Percentiles rank a stretch among this genome's conserved stretches.
Evolutionary conservation across 2,113 vertebrate species (phyloP).

Genomic region (Furnarius figulus): DNA sequence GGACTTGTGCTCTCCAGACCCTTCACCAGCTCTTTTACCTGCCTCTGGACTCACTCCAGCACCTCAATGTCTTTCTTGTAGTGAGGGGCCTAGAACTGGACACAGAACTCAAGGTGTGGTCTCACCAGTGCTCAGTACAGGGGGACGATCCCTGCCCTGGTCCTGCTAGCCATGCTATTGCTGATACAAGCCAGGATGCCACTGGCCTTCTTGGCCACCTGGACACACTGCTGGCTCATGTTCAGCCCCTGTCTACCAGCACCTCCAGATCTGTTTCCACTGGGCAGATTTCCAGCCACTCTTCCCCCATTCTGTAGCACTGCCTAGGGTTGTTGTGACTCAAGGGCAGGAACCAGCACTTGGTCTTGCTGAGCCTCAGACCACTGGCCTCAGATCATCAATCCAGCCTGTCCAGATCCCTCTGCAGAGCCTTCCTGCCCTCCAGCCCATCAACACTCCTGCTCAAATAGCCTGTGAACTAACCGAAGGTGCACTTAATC

Average conservation of each 20-base stretch:
- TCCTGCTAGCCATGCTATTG: not conserved
- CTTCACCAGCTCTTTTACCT: accelerated
- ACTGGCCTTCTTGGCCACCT: not conserved
- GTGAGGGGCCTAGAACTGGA: not conserved
- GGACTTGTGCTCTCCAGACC: not conserved
- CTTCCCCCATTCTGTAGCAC: accelerated
- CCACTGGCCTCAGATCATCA: accelerated
- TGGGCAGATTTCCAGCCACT: not conserved
- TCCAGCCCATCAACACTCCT: not conserved
- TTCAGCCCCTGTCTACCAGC: accelerated
- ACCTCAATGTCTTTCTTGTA: accelerated
- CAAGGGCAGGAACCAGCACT: accelerated
- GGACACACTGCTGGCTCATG: not conserved
- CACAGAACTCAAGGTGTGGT: accelerated
- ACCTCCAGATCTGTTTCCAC: accelerated
- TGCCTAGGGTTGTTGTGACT: not conserved
- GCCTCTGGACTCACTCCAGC: not conserved
- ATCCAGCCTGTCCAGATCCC: not conserved
- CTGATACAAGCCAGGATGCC: not conserved
- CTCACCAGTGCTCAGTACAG: not conserved
- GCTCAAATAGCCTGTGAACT: not conserved
- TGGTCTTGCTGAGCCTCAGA: not conserved
- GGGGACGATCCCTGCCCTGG: not conserved
- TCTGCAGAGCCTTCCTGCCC: not conserved
- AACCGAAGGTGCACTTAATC: accelerated